Evolutionary conservation across 1,140 invertebrate species (phyloP).

Genomic region (Drosophila murphyi): DNA sequence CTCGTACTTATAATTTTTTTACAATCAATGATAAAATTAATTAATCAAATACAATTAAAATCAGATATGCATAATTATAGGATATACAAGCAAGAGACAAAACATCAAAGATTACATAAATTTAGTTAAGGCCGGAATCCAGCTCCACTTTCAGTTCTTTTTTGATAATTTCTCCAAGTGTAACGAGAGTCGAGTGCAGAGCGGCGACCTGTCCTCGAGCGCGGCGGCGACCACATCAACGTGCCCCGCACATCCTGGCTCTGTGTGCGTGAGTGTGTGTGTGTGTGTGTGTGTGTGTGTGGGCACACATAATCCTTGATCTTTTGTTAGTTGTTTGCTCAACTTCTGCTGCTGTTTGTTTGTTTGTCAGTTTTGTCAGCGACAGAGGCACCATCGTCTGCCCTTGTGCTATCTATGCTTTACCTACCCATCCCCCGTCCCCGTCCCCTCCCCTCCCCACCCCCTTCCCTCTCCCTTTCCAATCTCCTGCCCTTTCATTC

Average conservation of each 20-base stretch:
- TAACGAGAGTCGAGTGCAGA: conserved; percentile 4
- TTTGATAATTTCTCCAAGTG: not conserved
- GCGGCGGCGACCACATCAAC: conserved; percentile 27
- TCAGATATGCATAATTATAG: no score
- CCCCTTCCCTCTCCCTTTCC: not conserved
- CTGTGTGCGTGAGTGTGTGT: not conserved
- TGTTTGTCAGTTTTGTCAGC: conserved; percentile 31
- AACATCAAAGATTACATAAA: no score
- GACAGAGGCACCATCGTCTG: conserved; percentile 26
- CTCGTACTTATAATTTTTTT: no score
- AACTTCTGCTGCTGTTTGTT: conserved; percentile 59
- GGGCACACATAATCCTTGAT: conserved; percentile 78
- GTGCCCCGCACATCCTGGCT: conserved; percentile 20
- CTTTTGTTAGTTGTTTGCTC: conserved; percentile 80
- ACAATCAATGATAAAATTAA: no score
- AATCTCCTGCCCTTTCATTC: not conserved
- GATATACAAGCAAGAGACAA: no score
- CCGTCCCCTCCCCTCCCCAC: not conserved
- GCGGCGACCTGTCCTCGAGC: conserved; percentile 23
- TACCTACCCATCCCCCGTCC: not conserved
- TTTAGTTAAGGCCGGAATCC: no score
- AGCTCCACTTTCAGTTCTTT: not conserved
- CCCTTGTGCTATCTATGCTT: conserved; percentile 2
- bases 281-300: conserved; percentile 7
- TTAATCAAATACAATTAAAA: no score